Evolutionary conservation across 2,797 vertebrate species (phyloP), one percentile per base, ranked within the genome.

Genomic region (Premnoplex brunnescens): DNA sequence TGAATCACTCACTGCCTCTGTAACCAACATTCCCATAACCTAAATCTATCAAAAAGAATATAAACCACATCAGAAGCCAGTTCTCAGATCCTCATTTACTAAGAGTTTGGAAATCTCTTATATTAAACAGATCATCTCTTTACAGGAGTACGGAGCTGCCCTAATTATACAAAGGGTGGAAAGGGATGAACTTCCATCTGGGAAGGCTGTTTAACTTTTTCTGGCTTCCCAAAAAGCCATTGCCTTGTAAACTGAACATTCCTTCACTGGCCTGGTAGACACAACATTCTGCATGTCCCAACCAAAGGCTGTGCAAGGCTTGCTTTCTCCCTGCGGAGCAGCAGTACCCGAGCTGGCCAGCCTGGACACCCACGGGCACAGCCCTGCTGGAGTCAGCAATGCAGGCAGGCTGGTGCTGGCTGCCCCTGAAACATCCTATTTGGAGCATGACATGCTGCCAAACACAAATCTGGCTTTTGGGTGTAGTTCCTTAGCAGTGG

Each of bases 41-140:
- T 71, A 85, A 81, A 95, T 94, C 95, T 89, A 94, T 94, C 94
- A 91, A 85, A 94, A 96, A 90, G 88, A 89, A 94, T 85, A 94
- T 88, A 96, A 95, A 91, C 96, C 94, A 94, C 95, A 96, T 94
- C 92, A 94, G 94, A 95, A 84, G 80, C 74, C 59, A 46, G 74
- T 90, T 95, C 85, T 92, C 88, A 78, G 77, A 95, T 90, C 59
- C 60, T 86, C 78, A 63, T 90, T 92, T 95, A 81, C 91, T 90
- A 89, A 95, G 77, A 83, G 83, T 95, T 88, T 87, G 67, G 85
- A 96, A 95, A 95, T 51, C 74, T 94, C 68, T 94, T 86, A 28
- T 88, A 90, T 95, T 95, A 96, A 96, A 81, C 93, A 91, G 96
- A 95, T 93, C n/a, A 6, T 64, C 71, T 77, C 91, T 76, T 81